Evolutionary conservation across 2,888 invertebrate genomes (phyloP).

Genomic region (Scaptomyza reducta): DNA sequence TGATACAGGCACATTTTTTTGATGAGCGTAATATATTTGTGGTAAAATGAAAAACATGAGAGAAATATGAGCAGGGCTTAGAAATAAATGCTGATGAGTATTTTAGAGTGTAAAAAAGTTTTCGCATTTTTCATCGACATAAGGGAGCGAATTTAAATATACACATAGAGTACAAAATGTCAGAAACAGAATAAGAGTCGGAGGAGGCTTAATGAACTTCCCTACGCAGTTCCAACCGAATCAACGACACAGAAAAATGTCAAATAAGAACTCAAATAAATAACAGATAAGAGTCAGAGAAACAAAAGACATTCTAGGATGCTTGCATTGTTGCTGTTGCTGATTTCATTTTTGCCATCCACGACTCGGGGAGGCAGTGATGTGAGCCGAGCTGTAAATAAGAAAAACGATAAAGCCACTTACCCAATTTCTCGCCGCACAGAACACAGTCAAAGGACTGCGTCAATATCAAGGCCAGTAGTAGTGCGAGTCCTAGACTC

Average conservation of each 20-base stretch:
- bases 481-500: constrained; percentile 44
- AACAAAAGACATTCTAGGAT: constrained; percentile 40
- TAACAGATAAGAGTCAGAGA: constrained; percentile 63
- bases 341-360: constrained; percentile 34
- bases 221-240: constrained; percentile 29
- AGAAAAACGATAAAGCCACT: constrained; percentile 68
- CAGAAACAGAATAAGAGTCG: background rate
- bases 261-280: constrained; percentile 70
- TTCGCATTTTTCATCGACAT: constrained; percentile 69
- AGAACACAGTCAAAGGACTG: constrained; percentile 65
- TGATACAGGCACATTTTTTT: constrained; percentile 41
- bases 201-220: constrained; percentile 56
- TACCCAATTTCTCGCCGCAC: constrained; percentile 81
- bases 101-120: constrained; percentile 66
- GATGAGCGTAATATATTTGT: constrained; percentile 46
- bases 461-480: constrained; percentile 60
- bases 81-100: constrained; percentile 34
- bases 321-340: constrained; percentile 21
- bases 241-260: constrained; percentile 72
- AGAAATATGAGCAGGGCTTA: constrained; percentile 1
- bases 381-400: constrained; percentile 67
- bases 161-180: constrained; percentile 15
- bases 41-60: background rate
- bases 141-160: constrained; percentile 64
- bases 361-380: constrained; percentile 44